Evolutionary conservation across 1,140 invertebrate genomes (phyloP).

Genomic region (Dreissena polymorpha): DNA sequence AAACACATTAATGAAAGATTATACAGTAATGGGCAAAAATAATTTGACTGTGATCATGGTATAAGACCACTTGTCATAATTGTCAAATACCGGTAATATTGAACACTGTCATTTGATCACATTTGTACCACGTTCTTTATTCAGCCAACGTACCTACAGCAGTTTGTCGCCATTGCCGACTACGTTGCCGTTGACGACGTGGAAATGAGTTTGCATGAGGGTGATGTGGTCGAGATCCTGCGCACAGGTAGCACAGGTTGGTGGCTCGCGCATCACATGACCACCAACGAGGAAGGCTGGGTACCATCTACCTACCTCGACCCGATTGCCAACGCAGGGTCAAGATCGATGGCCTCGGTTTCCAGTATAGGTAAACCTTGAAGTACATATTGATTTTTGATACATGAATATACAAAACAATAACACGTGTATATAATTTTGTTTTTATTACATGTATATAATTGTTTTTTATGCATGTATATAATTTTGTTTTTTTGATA

Average conservation of each 20-base stretch:
- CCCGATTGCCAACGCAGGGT: conserved; percentile 79
- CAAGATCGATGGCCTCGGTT: conserved; percentile 78
- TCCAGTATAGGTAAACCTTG: conserved; percentile 78
- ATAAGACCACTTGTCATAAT: too few relatives aligned
- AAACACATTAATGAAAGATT: too few relatives aligned
- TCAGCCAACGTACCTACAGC: conserved; percentile 71
- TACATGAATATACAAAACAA: too few relatives aligned
- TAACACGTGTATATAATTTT: too few relatives aligned
- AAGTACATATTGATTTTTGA: too few relatives aligned
- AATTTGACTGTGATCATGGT: too few relatives aligned
- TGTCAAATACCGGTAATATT: too few relatives aligned
- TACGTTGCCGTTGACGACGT: conserved; percentile 91
- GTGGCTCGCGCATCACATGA: conserved; percentile 94
- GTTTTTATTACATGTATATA: too few relatives aligned
- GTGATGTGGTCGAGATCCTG: conserved; percentile 89
- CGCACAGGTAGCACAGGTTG: conserved; percentile 96
- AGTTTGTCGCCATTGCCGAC: conserved; percentile 88
- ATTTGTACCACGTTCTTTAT: not conserved
- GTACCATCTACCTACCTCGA: conserved; percentile 96
- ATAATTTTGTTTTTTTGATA: too few relatives aligned
- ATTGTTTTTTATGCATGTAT: too few relatives aligned
- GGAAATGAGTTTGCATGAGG: conserved; percentile 93
- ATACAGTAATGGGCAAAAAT: too few relatives aligned
- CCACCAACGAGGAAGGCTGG: conserved; percentile 91
- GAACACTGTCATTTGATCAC: too few relatives aligned